phyloP scores from a whole-genome alignment of 2,113 vertebrate genomes.

The Syngnathus scovelli region DNA sequence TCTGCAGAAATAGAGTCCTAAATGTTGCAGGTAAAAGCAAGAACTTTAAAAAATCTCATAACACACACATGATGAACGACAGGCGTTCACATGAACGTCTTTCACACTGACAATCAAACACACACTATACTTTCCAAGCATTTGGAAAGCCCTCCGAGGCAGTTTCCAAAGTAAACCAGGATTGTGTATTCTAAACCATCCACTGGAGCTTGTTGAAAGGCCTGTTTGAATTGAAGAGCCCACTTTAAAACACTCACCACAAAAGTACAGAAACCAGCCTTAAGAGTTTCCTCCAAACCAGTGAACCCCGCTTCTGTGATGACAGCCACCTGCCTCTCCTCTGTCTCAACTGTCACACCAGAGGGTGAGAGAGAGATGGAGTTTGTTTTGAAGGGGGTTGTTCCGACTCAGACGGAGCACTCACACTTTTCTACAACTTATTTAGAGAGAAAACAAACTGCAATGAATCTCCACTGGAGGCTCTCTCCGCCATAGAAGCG shows the following conservation, averaged over 20 bases:
- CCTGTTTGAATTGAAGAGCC: constrained; percentile 49
- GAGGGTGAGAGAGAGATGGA: constrained; percentile 14
- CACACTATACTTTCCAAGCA: neutral
- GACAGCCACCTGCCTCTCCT: constrained; percentile 56
- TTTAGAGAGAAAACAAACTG: constrained; percentile 46
- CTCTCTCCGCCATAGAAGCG: neutral
- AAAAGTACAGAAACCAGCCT: constrained; percentile 33
- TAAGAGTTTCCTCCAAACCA: constrained; percentile 35
- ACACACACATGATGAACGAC: neutral
- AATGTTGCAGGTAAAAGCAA: constrained; percentile 43
- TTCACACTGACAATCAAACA: neutral
- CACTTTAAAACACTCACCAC: constrained; percentile 45
- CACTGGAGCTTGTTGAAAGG: constrained; percentile 32
- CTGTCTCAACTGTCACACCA: constrained; percentile 33
- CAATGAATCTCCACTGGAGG: constrained; percentile 24
- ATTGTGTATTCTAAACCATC: constrained; percentile 24
- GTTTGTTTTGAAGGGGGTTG: constrained; percentile 15
- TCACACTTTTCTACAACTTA: constrained; percentile 37
- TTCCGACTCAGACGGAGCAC: constrained; percentile 12
- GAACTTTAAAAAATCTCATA: constrained; percentile 20
- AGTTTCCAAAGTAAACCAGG: constrained; percentile 17
- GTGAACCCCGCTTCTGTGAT: constrained; percentile 21
- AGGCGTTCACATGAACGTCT: neutral
- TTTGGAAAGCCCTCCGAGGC: constrained; percentile 28
- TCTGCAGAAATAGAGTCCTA: no score